Conservation (phyloP, 1,140 invertebrate genomes). For the Aradophagus sp. region DNA sequence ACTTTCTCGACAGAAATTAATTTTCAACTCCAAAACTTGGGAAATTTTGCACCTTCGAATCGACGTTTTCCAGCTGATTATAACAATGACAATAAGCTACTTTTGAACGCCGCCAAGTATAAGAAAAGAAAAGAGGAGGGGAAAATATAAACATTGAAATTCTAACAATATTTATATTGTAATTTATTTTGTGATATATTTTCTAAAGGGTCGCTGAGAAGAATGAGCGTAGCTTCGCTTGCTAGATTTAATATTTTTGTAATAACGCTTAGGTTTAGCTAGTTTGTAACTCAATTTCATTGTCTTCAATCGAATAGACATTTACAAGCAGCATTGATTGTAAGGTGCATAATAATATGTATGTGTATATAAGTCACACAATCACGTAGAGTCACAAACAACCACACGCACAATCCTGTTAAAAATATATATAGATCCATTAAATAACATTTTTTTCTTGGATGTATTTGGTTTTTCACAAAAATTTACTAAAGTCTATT, state of each 20-base stretch:
- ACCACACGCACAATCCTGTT: no score
- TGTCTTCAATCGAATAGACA: constrained; percentile 21
- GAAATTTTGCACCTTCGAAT: constrained; percentile 4
- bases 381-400: no score
- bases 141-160: no score
- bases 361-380: not conserved
- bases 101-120: constrained; percentile 8
- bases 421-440: no score
- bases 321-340: constrained; percentile 10
- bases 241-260: constrained; percentile 76
- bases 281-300: constrained; percentile 62
- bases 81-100: not conserved
- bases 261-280: constrained; percentile 70
- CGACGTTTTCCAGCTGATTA: not conserved
- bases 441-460: no score
- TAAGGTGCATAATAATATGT: constrained; percentile 6
- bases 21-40: not conserved
- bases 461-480: no score
- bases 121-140: constrained; percentile 33
- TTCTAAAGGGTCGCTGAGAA: constrained; percentile 53
- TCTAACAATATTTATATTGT: no score
- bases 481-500: no score
- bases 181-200: constrained; percentile 60
- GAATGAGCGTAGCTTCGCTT: constrained; percentile 68
- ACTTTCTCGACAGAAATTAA: no score